phyloP scores from a whole-genome alignment of 37 sponge, comb jelly and placozoan species.

The Corticium candelabrum region DNA sequence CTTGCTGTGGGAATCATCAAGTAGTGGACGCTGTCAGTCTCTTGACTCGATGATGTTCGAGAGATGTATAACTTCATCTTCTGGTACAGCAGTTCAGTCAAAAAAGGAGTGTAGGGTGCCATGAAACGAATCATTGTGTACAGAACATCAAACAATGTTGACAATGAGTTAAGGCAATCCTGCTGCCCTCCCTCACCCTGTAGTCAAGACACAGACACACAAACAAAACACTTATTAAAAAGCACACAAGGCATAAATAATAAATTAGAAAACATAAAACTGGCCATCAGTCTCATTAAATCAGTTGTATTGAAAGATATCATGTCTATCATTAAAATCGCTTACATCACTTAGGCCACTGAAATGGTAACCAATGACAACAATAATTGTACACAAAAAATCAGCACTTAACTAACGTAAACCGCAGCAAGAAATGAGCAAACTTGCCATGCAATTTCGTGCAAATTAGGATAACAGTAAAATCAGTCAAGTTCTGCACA shows the following conservation, averaged over 20 bases:
- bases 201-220: neutral
- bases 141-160: slow-evolving; percentile 76
- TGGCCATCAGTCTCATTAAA: slow-evolving; percentile 1
- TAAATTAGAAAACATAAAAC: neutral
- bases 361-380: too few species aligned
- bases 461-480: too few species aligned
- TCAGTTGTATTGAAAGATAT: neutral
- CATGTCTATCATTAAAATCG: neutral
- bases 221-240: neutral
- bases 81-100: slow-evolving; percentile 93
- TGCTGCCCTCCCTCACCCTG: slow-evolving; percentile 62
- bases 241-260: neutral
- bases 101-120: slow-evolving; percentile 97
- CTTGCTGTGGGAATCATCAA: slow-evolving; percentile 69
- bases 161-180: slow-evolving; percentile 58
- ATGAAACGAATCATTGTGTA: slow-evolving; percentile 79
- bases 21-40: slow-evolving; percentile 71
- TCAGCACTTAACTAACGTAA: too few species aligned
- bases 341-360: too few species aligned
- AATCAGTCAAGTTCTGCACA: too few species aligned
- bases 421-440: too few species aligned
- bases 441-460: neutral
- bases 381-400: too few species aligned
- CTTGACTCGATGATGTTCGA: slow-evolving; percentile 27
- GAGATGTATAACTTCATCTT: slow-evolving; percentile 41